A percentile compares a stretch with the other conserved stretches of the same genome.
These are phyloP conservation scores for Rosalia funebris DNA, from an alignment of 2,888 invertebrate genomes.

Conservation along the genomic window DNA sequence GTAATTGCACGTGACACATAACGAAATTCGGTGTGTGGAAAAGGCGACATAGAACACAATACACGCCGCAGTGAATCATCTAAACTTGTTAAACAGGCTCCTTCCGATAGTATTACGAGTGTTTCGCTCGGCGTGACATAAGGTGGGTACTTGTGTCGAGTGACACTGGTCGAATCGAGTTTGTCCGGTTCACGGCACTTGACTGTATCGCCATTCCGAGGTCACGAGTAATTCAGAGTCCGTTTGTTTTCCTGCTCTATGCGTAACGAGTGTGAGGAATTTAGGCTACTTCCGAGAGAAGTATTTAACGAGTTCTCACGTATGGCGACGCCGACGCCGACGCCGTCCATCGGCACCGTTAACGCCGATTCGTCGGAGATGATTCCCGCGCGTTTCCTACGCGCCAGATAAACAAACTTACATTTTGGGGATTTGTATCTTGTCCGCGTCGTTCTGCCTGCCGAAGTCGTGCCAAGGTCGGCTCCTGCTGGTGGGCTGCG, in stretches of 20 bases:
- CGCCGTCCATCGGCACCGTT: neutral
- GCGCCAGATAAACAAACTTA: constrained; percentile 77
- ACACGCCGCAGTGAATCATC: constrained; percentile 45
- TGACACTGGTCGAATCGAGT: constrained; percentile 56
- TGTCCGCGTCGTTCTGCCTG: constrained; percentile 92
- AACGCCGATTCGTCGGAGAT: no score
- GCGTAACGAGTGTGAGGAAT: constrained; percentile 46
- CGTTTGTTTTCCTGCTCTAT: constrained; percentile 47
- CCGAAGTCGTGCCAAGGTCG: constrained; percentile 95
- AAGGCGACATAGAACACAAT: constrained; percentile 38
- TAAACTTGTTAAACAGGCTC: constrained; percentile 53
- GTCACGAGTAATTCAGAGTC: constrained; percentile 50
- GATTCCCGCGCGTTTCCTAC: no score
- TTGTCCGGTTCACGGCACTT: constrained; percentile 55
- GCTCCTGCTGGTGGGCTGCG: constrained; percentile 74
- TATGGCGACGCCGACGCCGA: constrained; percentile 21
- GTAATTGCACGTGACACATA: constrained; percentile 45
- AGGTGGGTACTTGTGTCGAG: constrained; percentile 53
- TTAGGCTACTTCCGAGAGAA: constrained; percentile 52
- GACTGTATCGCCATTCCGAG: constrained; percentile 48
- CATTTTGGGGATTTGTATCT: constrained; percentile 98
- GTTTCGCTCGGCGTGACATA: constrained; percentile 49
- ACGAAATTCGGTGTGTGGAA: constrained; percentile 45
- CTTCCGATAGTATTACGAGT: constrained; percentile 49
- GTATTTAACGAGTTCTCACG: constrained; percentile 42